phyloP scores from a whole-genome alignment of 2,113 vertebrate species.

The Gymnogyps californianus region DNA sequence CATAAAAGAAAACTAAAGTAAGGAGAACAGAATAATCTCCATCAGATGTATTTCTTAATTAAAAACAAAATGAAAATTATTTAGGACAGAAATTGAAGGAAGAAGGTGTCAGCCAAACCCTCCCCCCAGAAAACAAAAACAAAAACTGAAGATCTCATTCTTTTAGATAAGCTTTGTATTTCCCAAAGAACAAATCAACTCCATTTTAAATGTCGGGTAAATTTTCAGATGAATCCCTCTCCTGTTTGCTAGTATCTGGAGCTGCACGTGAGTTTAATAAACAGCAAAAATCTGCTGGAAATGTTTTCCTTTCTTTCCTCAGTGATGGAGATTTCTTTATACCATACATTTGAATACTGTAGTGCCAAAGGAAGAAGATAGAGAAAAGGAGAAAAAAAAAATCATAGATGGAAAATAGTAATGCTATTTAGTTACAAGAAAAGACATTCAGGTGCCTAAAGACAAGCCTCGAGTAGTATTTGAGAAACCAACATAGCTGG shows the following conservation, averaged over 20 bases:
- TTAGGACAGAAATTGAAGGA: neutral
- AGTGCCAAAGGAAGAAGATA: neutral
- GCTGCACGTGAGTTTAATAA: neutral
- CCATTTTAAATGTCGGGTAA: neutral
- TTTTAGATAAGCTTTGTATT: neutral
- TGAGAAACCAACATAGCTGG: neutral
- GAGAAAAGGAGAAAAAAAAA: neutral
- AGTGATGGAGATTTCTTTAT: neutral
- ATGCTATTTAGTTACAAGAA: neutral
- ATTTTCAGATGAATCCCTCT: neutral
- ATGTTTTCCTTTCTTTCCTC: neutral
- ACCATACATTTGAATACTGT: neutral
- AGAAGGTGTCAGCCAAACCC: neutral
- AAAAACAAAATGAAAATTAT: neutral
- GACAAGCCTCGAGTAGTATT: neutral
- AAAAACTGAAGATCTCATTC: neutral
- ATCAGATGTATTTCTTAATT: neutral
- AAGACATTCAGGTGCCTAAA: neutral
- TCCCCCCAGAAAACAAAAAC: neutral
- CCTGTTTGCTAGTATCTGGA: neutral
- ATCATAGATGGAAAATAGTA: neutral
- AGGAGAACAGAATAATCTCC: neutral
- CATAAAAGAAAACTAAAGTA: neutral
- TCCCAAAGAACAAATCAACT: neutral
- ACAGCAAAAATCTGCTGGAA: neutral